Percentiles rank a stretch among this genome's conserved stretches.
Evolutionary conservation across 92 coral and sea anemone species (phyloP).

Genomic region (Zoanthus sociatus): DNA sequence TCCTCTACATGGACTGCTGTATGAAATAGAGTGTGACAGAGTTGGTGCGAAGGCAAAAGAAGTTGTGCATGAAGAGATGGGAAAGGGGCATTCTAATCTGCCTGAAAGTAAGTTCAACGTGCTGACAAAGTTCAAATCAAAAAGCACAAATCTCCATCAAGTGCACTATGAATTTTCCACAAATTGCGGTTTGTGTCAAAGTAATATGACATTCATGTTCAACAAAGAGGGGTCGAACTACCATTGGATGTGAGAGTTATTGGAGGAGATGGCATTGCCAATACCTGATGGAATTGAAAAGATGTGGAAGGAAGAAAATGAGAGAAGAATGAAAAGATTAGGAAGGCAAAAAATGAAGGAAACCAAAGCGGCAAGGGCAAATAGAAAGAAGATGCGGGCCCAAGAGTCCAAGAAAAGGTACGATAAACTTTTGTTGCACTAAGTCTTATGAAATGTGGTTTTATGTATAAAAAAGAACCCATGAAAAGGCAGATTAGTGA

Average conservation of each 20-base stretch:
- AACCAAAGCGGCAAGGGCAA: neutral
- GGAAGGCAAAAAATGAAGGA: neutral
- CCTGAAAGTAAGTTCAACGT: slow-evolving; percentile 53
- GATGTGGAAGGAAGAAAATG: slow-evolving; percentile 11
- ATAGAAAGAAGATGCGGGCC: slow-evolving; percentile 7
- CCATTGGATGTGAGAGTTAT: slow-evolving; percentile 6
- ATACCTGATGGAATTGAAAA: slow-evolving; percentile 10
- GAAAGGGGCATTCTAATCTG: slow-evolving; percentile 59
- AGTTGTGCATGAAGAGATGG: slow-evolving; percentile 39
- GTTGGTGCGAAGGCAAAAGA: slow-evolving; percentile 56
- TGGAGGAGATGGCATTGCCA: slow-evolving; percentile 9
- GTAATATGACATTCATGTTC: slow-evolving; percentile 15
- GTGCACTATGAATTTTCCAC: slow-evolving; percentile 48
- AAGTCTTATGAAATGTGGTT: slow-evolving; percentile 4
- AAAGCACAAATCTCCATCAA: slow-evolving; percentile 49
- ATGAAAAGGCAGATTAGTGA: no score
- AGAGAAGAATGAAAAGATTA: neutral
- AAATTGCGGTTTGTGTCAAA: slow-evolving; percentile 12
- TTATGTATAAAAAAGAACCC: neutral
- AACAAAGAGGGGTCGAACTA: slow-evolving; percentile 6
- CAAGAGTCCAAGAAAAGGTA: slow-evolving; percentile 10
- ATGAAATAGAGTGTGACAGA: slow-evolving; percentile 69
- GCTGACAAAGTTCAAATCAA: slow-evolving; percentile 50
- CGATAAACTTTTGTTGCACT: neutral
- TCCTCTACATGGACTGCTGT: slow-evolving; percentile 57